These are phyloP conservation scores for Ylistrum balloti DNA, from an alignment of 1,140 invertebrate genomes.

Conservation along the genomic window DNA sequence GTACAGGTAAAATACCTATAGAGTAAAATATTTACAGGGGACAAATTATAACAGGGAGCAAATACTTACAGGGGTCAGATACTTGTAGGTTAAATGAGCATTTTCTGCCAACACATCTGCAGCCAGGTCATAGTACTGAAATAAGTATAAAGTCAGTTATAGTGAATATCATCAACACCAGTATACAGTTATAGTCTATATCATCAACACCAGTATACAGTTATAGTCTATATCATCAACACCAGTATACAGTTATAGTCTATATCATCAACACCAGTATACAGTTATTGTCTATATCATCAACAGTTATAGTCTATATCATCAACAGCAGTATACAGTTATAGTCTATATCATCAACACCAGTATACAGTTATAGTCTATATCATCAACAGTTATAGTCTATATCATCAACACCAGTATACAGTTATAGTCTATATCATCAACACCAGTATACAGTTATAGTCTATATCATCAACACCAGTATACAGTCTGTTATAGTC, in stretches of 20 bases:
- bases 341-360: not conserved
- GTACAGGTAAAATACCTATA: not conserved
- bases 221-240: not conserved
- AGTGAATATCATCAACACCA: no score
- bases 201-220: no score
- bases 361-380: not conserved
- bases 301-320: no score
- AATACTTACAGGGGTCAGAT: constrained; percentile 91
- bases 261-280: no score
- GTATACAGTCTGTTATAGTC: not conserved
- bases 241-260: no score
- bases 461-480: no score
- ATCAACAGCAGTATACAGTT: no score
- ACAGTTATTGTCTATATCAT: not conserved
- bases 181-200: no score
- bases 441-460: no score
- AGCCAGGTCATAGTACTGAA: constrained; percentile 95
- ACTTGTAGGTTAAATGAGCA: constrained; percentile 98
- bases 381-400: no score
- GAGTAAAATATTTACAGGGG: not conserved
- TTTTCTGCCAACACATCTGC: constrained; percentile 99
- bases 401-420: no score
- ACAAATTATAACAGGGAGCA: not conserved
- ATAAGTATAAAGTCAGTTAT: constrained; percentile 57
- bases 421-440: not conserved